These are phyloP conservation scores for Pangasius macronema DNA, from an alignment of 2,797 vertebrate species.

Conservation along the genomic window DNA sequence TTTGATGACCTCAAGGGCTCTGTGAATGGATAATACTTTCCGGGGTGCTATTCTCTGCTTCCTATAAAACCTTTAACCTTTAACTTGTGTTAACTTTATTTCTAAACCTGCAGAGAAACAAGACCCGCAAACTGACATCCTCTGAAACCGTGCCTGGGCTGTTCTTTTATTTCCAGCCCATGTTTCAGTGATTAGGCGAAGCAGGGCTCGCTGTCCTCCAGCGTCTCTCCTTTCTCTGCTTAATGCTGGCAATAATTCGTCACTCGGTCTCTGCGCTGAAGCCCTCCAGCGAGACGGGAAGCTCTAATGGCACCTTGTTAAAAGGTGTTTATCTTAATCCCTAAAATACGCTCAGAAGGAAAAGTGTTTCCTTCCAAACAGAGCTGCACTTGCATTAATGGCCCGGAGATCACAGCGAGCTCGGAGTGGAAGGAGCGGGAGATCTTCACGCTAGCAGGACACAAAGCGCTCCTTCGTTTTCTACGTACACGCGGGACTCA, in stretches of 20 bases:
- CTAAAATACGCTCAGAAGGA: slow-evolving; percentile 76
- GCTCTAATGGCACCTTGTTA: slow-evolving; percentile 77
- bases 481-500: neutral
- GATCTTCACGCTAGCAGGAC: neutral
- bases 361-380: slow-evolving; percentile 80
- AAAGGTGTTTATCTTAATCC: slow-evolving; percentile 79
- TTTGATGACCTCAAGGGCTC: neutral
- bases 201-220: neutral
- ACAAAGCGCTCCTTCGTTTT: neutral
- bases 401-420: slow-evolving; percentile 53
- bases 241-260: slow-evolving; percentile 39
- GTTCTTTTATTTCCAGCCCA: neutral
- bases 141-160: neutral
- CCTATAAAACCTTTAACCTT: neutral
- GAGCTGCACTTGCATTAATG: slow-evolving; percentile 60
- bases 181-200: neutral
- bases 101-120: neutral
- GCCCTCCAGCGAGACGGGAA: slow-evolving; percentile 64
- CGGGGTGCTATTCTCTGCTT: neutral
- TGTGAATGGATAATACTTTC: neutral
- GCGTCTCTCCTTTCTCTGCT: slow-evolving; percentile 7
- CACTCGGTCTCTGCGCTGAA: slow-evolving; percentile 50
- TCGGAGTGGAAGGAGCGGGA: neutral
- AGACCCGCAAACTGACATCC: neutral
- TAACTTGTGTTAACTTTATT: neutral